Conservation (phyloP, 2,113 vertebrate genomes). For the Peromyscus leucopus region DNA sequence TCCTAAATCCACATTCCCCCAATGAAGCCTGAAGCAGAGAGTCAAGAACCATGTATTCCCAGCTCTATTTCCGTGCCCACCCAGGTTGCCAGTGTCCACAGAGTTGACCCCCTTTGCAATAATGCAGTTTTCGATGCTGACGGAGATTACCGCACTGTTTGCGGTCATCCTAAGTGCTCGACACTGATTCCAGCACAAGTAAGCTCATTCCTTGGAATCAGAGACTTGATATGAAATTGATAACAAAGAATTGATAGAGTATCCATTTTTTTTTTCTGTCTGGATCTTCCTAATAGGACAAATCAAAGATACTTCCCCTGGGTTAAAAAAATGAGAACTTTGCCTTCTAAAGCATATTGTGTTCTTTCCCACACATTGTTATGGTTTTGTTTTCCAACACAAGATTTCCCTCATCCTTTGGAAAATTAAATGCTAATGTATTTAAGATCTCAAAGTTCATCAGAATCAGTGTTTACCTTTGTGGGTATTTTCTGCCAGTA, state of each 20-base stretch:
- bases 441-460: constrained; percentile 39
- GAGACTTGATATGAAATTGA: constrained; percentile 27
- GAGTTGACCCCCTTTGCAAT: neutral
- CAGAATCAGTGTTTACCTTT: neutral
- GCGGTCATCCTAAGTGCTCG: neutral
- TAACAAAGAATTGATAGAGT: neutral
- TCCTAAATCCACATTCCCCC: neutral
- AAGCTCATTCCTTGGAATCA: constrained; percentile 20
- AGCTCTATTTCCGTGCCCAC: neutral
- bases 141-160: neutral
- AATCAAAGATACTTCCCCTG: neutral
- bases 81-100: neutral
- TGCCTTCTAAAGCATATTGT: neutral
- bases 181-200: neutral
- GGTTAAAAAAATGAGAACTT: constrained; percentile 5
- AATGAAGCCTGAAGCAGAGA: constrained; percentile 28
- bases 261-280: neutral
- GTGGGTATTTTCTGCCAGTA: neutral
- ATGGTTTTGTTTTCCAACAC: neutral
- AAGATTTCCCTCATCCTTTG: constrained; percentile 1
- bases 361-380: neutral
- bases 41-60: constrained; percentile 34
- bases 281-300: neutral
- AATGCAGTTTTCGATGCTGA: neutral
- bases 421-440: constrained; percentile 37